Conservation (phyloP, 2,888 invertebrate genomes). For the Dromius quadrimaculatus region DNA sequence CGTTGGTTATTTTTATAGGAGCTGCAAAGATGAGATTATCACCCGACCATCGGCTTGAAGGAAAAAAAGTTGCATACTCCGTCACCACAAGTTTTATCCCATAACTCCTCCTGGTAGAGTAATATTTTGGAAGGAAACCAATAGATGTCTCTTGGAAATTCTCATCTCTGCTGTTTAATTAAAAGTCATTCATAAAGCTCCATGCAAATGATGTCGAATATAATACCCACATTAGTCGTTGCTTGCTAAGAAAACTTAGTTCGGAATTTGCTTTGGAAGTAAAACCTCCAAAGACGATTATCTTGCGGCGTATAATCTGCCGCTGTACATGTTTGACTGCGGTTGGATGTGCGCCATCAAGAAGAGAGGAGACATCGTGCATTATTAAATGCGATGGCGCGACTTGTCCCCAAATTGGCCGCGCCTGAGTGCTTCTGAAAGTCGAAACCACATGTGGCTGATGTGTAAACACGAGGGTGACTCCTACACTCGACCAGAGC, state of each 20-base stretch:
- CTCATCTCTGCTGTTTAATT: constrained; percentile 11
- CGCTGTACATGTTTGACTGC: constrained; percentile 33
- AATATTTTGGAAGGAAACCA: not conserved
- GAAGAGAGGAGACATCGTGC: not conserved
- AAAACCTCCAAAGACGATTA: constrained; percentile 37
- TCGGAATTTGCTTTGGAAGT: not conserved
- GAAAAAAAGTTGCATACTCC: too few relatives aligned
- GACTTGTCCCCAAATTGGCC: constrained; percentile 30
- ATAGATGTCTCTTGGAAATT: constrained; percentile 4
- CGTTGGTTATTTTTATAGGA: too few relatives aligned
- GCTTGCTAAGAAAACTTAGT: not conserved
- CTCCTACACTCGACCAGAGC: not conserved
- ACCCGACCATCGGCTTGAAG: too few relatives aligned
- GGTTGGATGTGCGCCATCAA: not conserved
- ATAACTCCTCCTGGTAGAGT: too few relatives aligned
- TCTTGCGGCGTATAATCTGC: constrained; percentile 32
- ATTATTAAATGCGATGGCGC: constrained; percentile 25
- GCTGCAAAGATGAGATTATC: too few relatives aligned
- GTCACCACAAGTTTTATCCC: too few relatives aligned
- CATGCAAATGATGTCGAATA: constrained; percentile 8
- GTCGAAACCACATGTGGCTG: constrained; percentile 31
- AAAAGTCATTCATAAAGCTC: constrained; percentile 24
- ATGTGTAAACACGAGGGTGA: constrained; percentile 26
- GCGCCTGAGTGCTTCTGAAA: constrained; percentile 26
- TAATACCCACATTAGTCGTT: constrained; percentile 23